These are phyloP conservation scores for Zaprionus gabonicus DNA, from an alignment of 1,140 invertebrate genomes.

Conservation along the genomic window DNA sequence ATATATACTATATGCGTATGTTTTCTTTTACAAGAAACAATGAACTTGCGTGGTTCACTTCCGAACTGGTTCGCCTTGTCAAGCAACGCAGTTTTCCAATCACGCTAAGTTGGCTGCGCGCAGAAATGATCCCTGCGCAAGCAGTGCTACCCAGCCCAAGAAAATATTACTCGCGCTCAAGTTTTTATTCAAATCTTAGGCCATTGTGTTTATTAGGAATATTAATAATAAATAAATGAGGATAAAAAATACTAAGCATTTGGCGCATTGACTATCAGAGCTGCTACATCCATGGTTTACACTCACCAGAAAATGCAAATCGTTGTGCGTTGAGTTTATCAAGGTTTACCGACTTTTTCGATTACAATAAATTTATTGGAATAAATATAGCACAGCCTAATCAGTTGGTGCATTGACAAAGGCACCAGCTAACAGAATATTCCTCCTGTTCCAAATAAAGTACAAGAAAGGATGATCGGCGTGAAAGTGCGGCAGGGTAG, in stretches of 20 bases:
- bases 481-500: no score
- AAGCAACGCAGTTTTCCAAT: conserved; percentile 4
- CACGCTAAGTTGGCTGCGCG: conserved; percentile 16
- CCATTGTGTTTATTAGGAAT: neutral
- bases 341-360: neutral
- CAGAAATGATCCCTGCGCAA: conserved; percentile 5
- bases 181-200: neutral
- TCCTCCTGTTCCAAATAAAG: conserved; percentile 79
- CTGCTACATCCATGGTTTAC: no score
- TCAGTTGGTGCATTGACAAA: conserved; percentile 69
- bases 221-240: no score
- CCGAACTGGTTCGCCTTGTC: conserved; percentile 16
- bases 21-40: conserved; percentile 37
- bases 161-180: neutral
- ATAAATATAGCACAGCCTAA: neutral
- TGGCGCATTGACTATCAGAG: no score
- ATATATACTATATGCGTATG: conserved; percentile 19
- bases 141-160: conserved; percentile 12
- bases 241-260: no score
- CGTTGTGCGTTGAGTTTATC: conserved; percentile 3
- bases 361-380: conserved; percentile 31
- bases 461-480: conserved; percentile 43
- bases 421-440: conserved; percentile 78
- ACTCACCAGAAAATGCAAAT: neutral
- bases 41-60: conserved; percentile 11